Evolutionary conservation across 2,888 invertebrate species (phyloP).

Genomic region (Tryphoninae sp.): DNA sequence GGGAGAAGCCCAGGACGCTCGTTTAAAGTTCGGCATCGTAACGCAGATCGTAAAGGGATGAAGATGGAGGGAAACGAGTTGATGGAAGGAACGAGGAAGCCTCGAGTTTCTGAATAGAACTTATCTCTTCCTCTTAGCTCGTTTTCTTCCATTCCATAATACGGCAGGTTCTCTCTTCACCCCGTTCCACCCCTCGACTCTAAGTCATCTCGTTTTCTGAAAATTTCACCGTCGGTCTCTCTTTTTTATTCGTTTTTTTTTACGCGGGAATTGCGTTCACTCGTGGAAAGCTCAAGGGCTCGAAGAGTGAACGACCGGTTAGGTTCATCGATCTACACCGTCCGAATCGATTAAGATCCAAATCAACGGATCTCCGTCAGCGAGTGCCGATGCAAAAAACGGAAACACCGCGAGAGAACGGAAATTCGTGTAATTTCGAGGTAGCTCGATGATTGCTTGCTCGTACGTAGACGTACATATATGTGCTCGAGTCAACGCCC

Average conservation of each 20-base stretch:
- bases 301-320: too few species aligned
- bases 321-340: too few species aligned
- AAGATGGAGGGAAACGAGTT: constrained; percentile 40
- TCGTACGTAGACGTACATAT: background rate
- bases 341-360: too few species aligned
- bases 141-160: background rate
- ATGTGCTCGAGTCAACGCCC: background rate
- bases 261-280: too few species aligned
- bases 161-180: background rate
- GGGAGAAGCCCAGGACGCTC: constrained; percentile 50
- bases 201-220: background rate
- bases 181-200: background rate
- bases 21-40: constrained; percentile 62
- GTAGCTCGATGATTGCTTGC: background rate
- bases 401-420: background rate
- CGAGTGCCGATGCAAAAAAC: background rate
- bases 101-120: constrained; percentile 21
- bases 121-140: constrained; percentile 20
- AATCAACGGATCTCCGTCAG: background rate
- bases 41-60: constrained; percentile 61
- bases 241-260: too few species aligned
- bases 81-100: constrained; percentile 8
- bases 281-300: too few species aligned
- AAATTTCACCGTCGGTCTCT: background rate
- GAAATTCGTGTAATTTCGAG: background rate